phyloP scores from a whole-genome alignment of 2,888 invertebrate species.

The Aleiodes testaceus region DNA sequence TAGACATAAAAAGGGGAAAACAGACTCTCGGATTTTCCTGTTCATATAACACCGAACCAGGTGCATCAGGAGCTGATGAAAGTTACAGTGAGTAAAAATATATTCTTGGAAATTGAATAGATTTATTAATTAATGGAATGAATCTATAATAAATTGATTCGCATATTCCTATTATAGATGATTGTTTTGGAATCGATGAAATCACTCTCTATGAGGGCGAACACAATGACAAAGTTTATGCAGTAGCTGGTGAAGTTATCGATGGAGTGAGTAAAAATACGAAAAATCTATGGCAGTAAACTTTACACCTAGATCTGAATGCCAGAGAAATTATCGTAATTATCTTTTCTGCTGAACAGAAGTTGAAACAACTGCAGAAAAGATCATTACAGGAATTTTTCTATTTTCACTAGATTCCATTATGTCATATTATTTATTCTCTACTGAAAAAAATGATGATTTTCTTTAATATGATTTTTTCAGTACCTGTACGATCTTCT shows the following conservation, averaged over 20 bases:
- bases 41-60: constrained; percentile 81
- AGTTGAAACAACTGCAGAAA: no score
- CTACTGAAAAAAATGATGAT: no score
- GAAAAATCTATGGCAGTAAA: not conserved
- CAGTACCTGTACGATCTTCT: constrained; percentile 95
- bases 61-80: constrained; percentile 78
- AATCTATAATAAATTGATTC: constrained; percentile 64
- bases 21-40: constrained; percentile 90
- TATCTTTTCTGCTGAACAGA: constrained; percentile 50
- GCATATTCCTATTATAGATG: constrained; percentile 76
- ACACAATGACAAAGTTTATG: constrained; percentile 89
- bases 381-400: no score
- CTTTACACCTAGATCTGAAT: no score
- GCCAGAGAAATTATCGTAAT: not conserved
- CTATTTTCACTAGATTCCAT: no score
- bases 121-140: constrained; percentile 68
- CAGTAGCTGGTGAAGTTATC: constrained; percentile 94
- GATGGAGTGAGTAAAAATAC: constrained; percentile 84
- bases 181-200: constrained; percentile 95
- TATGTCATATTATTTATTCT: no score
- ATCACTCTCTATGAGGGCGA: constrained; percentile 91
- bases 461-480: constrained; percentile 63
- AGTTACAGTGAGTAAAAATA: constrained; percentile 78
- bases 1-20: constrained; percentile 86
- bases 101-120: constrained; percentile 17